phyloP scores from a whole-genome alignment of 2,113 vertebrate genomes.

The Aspidoscelis tigris region DNA sequence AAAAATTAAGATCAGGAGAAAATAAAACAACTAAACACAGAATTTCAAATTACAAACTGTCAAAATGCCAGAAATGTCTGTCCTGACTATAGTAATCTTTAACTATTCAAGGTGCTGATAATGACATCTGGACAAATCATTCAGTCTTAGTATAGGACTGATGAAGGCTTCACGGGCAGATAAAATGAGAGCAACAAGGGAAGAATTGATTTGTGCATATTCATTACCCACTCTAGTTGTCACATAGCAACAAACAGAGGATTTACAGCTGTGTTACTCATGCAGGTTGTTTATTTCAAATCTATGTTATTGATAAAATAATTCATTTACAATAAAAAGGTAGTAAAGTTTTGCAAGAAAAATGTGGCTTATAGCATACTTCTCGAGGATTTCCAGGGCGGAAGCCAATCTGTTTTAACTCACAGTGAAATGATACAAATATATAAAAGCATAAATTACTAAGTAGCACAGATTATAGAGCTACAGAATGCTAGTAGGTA shows the following conservation, averaged over 20 bases:
- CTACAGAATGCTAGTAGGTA: background rate
- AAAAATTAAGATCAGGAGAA: too few relatives aligned
- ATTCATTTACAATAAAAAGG: background rate
- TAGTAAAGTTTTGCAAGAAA: background rate
- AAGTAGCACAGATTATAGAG: background rate
- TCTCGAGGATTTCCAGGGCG: too few relatives aligned
- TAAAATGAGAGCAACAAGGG: too few relatives aligned
- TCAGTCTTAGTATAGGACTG: background rate
- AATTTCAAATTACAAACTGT: too few relatives aligned
- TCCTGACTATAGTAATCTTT: background rate
- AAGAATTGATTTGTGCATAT: background rate
- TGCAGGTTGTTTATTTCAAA: background rate
- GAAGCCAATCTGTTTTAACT: too few relatives aligned
- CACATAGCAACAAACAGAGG: background rate
- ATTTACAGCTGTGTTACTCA: background rate
- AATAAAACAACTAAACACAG: too few relatives aligned
- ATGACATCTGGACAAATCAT: background rate
- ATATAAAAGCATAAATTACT: background rate
- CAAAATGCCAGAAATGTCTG: too few relatives aligned
- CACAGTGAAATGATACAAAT: background rate
- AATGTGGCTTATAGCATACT: too few relatives aligned
- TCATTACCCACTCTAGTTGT: background rate
- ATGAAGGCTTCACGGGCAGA: background rate
- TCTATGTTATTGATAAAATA: background rate
- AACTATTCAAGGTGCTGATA: background rate